These are phyloP conservation scores for Palythoa grandis DNA, from an alignment of 92 coral and sea anemone species.

Conservation along the genomic window DNA sequence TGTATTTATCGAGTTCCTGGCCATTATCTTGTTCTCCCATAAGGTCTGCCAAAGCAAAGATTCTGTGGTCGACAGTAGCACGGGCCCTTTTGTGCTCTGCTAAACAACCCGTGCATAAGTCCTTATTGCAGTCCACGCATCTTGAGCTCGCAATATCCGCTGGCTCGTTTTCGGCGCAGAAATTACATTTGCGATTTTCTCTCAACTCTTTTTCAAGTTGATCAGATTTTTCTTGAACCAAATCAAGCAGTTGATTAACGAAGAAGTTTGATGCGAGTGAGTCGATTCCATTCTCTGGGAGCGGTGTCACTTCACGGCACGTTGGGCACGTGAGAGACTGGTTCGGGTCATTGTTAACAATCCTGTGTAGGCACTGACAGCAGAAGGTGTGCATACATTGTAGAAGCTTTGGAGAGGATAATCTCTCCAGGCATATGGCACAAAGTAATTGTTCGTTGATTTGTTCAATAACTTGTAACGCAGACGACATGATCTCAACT, in stretches of 20 bases:
- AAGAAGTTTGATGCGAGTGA: constrained; percentile 80
- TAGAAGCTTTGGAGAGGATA: constrained; percentile 78
- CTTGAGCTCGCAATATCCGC: constrained; percentile 92
- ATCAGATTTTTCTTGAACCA: constrained; percentile 81
- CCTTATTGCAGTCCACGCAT: constrained; percentile 92
- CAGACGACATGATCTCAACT: constrained; percentile 69
- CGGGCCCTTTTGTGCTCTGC: constrained; percentile 99
- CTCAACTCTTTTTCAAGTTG: constrained; percentile 74
- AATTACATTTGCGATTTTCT: constrained; percentile 75
- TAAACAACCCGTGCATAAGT: constrained; percentile 88
- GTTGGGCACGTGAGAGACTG: constrained; percentile 55
- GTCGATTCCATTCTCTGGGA: constrained; percentile 82
- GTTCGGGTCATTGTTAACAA: constrained; percentile 81
- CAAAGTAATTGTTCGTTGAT: constrained; percentile 94
- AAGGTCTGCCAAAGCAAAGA: constrained; percentile 70
- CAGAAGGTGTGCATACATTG: constrained; percentile 96
- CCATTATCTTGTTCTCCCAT: constrained; percentile 64
- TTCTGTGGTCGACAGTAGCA: constrained; percentile 90
- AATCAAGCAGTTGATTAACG: constrained; percentile 86
- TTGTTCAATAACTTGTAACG: constrained; percentile 88
- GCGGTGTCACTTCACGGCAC: constrained; percentile 79
- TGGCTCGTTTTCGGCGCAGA: constrained; percentile 75
- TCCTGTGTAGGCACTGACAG: constrained; percentile 83
- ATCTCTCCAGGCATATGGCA: constrained; percentile 90
- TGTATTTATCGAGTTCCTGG: constrained; percentile 88